A percentile compares a stretch with the other conserved stretches of the same genome.
These are phyloP conservation scores for Acanthiza pusilla DNA, from an alignment of 2,797 vertebrate species.

Conservation along the genomic window DNA sequence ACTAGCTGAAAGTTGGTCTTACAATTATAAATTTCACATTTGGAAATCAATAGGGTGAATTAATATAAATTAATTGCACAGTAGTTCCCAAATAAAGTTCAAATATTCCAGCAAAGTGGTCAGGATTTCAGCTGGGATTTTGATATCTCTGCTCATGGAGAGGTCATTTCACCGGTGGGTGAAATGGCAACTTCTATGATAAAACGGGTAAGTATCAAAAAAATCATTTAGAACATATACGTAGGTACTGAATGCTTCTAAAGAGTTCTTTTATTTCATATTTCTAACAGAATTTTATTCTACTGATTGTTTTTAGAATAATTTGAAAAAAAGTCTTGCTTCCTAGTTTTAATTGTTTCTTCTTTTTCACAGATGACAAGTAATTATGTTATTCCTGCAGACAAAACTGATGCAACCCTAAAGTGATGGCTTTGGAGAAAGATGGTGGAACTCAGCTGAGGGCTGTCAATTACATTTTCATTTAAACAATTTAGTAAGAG, in stretches of 20 bases:
- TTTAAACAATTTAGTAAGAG: background rate
- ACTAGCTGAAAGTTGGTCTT: conserved; percentile 33
- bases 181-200: conserved; percentile 33
- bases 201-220: background rate
- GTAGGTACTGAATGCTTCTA: background rate
- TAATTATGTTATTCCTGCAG: background rate
- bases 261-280: background rate
- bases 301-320: background rate
- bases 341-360: background rate
- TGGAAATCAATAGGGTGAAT: conserved; percentile 34
- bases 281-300: background rate
- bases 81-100: conserved; percentile 55
- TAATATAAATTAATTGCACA: conserved; percentile 53
- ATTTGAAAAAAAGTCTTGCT: background rate
- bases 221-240: background rate
- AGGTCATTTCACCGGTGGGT: background rate
- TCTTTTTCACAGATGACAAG: background rate
- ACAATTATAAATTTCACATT: conserved; percentile 37
- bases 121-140: conserved; percentile 25
- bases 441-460: background rate
- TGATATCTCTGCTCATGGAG: background rate
- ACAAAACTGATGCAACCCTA: background rate
- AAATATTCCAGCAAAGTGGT: conserved; percentile 41
- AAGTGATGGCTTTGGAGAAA: background rate
- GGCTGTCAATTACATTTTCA: background rate